Evolutionary conservation across 1,140 invertebrate species (phyloP), one percentile per base, ranked within the genome.

Genomic region (Stenopsyche tienmushanensis): DNA sequence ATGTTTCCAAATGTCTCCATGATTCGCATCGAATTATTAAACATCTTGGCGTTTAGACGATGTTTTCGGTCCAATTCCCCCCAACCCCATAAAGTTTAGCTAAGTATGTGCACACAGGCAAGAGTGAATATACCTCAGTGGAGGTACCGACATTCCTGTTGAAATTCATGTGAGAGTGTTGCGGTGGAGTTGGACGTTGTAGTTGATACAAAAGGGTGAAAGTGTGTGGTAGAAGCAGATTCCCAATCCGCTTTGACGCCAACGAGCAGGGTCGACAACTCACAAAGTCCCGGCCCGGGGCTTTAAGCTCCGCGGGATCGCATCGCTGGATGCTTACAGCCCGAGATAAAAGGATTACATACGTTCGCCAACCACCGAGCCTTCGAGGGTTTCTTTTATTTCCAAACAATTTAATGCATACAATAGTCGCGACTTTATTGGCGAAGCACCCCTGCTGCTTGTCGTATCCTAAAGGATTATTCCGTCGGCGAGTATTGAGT

Each of bases 221-320:
- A 47, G 18, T 8, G 44, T 9, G 44, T 47, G 8, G 44, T 13
- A 13, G 29, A 34, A 34, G 13, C 44, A 20, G 5, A 47, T 47
- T 47, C 8, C 8, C 10, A 47, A 47, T 47, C 44, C 44, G 10
- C 44, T 47, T 20, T 47, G 44, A 47, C 10, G 44, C 44, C 44
- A 18, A 47, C 44, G 44, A 47, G 44, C 44, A 47, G 44, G 44
- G 44, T 47, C 44, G 44, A 8, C 44, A 47, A 47, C 44, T 47
- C 17, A 47, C 44, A 47, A 47, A 47, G 44, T 47, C 44, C 5
- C 5, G 29, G n/a, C n/a, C n/a, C 34, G 7, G 34, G n/a, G 34
- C 34, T 39, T 39, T 47, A 47, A 47, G 44, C 44, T 39, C 10
- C 44, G 44, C 44, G 44, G n/a, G n/a, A n/a, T n/a, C n/a, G n/a